These are phyloP conservation scores for Xenopus petersii DNA, from an alignment of 2,797 vertebrate species.

Conservation along the genomic window DNA sequence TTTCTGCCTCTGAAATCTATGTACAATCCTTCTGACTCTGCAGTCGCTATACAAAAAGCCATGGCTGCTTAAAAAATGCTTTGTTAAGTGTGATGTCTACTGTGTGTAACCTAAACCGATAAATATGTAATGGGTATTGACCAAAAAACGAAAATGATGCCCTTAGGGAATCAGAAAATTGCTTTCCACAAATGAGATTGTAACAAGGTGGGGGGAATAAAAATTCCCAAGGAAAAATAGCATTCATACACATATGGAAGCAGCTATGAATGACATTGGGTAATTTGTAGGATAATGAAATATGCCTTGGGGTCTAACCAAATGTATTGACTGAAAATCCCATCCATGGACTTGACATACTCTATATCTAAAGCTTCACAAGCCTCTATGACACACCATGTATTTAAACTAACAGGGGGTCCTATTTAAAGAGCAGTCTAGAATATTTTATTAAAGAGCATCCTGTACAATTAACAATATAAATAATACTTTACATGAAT, in stretches of 20 bases:
- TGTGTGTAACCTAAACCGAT: neutral
- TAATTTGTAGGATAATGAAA: slow-evolving; percentile 27
- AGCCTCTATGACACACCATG: neutral
- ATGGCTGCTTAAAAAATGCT: neutral
- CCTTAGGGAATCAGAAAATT: slow-evolving; percentile 7
- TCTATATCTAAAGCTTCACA: neutral
- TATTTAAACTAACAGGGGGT: neutral
- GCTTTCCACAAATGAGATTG: slow-evolving; percentile 11
- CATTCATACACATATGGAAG: slow-evolving; percentile 16
- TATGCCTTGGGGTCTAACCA: slow-evolving; percentile 19
- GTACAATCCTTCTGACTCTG: neutral
- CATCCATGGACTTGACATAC: slow-evolving; percentile 7
- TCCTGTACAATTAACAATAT: neutral
- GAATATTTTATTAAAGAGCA: slow-evolving; percentile 6
- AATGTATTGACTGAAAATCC: slow-evolving; percentile 7
- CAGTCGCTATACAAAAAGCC: neutral
- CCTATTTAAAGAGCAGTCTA: neutral
- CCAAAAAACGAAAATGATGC: slow-evolving; percentile 4
- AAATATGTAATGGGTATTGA: slow-evolving; percentile 6
- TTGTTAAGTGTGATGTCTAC: neutral
- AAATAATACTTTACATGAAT: too few relatives aligned
- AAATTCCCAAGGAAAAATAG: neutral
- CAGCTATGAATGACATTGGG: slow-evolving; percentile 13
- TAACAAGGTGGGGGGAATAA: neutral
- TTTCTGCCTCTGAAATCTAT: too few relatives aligned